Evolutionary conservation across 1,140 invertebrate species (phyloP).

Genomic region (Solenopsis fugax): DNA sequence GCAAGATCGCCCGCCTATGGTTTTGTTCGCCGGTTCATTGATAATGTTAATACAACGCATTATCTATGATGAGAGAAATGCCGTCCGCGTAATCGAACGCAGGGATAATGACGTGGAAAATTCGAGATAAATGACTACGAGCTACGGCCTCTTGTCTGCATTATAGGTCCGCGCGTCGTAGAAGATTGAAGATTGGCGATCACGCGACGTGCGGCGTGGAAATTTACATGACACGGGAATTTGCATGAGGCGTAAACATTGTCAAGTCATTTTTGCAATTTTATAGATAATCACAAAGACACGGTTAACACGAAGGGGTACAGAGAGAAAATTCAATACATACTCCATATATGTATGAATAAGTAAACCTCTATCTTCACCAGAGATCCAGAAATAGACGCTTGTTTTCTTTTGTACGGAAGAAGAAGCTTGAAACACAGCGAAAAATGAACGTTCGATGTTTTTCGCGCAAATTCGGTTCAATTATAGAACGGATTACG

Average conservation of each 20-base stretch:
- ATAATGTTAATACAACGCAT: conserved; percentile 53
- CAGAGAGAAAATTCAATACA: conserved; percentile 10
- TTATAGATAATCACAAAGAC: neutral
- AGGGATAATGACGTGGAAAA: conserved; percentile 62
- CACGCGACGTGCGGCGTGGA: conserved; percentile 46
- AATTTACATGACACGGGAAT: conserved; percentile 59
- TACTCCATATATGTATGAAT: neutral
- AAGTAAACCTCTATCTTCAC: neutral
- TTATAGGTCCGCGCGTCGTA: conserved; percentile 51
- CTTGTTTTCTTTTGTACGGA: neutral
- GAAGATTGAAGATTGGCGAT: conserved; percentile 62
- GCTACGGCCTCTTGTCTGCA: conserved; percentile 50
- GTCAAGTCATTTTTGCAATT: conserved; percentile 57
- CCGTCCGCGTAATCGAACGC: conserved; percentile 51
- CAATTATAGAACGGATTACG: neutral
- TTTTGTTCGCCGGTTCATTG: conserved; percentile 26
- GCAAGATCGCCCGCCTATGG: neutral
- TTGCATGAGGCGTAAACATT: conserved; percentile 59
- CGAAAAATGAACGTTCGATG: neutral
- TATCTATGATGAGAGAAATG: conserved; percentile 48
- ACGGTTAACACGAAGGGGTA: neutral
- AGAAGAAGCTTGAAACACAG: neutral
- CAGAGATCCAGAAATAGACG: neutral
- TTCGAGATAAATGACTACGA: conserved; percentile 61
- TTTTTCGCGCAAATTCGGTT: neutral